Evolutionary conservation across 2,113 vertebrate genomes (phyloP).

Genomic region (Australoheros scitulus): DNA sequence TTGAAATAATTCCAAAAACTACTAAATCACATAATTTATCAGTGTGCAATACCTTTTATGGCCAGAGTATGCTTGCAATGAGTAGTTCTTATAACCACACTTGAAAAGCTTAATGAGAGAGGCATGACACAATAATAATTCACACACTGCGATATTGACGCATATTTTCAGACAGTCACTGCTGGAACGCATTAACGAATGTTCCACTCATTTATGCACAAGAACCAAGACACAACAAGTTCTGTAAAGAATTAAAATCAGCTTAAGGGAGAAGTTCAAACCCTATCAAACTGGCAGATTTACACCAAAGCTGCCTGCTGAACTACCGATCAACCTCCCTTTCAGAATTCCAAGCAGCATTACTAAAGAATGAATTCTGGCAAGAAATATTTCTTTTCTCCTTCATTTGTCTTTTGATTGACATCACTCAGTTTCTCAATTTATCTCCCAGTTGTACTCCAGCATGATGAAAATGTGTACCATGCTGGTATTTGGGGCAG

Average conservation of each 20-base stretch:
- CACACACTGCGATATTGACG: background rate
- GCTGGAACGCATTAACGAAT: background rate
- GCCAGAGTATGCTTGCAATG: background rate
- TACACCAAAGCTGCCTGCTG: background rate
- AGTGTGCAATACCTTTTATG: background rate
- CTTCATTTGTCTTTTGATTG: constrained; percentile 1
- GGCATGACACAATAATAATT: background rate
- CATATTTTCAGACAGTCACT: background rate
- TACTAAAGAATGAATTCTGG: background rate
- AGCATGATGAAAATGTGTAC: background rate
- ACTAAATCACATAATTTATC: background rate
- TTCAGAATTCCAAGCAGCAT: background rate
- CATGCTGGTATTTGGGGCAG: constrained; percentile 2
- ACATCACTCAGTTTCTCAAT: background rate
- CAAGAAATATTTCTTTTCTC: background rate
- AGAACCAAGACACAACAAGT: background rate
- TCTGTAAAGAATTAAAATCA: background rate
- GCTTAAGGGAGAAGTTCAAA: constrained; percentile 6
- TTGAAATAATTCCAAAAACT: background rate
- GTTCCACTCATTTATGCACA: background rate
- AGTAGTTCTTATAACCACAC: background rate
- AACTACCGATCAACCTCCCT: background rate
- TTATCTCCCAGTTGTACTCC: constrained; percentile 1
- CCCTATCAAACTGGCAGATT: background rate
- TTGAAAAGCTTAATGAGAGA: background rate